phyloP scores from a whole-genome alignment of 2,797 vertebrate genomes.

The Pseudochaenichthys georgianus region DNA sequence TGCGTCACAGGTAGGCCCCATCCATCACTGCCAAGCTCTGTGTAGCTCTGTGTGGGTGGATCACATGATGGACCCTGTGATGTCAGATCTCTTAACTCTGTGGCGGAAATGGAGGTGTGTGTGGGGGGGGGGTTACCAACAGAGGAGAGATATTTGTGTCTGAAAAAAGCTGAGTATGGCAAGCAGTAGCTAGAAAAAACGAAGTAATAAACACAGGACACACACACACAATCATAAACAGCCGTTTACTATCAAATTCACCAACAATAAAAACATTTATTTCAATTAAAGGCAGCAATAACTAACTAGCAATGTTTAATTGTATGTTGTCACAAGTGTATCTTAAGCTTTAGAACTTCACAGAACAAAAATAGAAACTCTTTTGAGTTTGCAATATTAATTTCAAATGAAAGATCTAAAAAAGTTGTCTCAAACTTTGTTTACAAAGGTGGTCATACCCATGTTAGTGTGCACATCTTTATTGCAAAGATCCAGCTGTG shows the following conservation, averaged over 20 bases:
- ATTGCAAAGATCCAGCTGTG: no score
- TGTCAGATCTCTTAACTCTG: slow-evolving; percentile 64
- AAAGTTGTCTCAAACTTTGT: no score
- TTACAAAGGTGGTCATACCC: no score
- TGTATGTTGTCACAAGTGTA: no score
- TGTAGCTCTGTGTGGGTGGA: slow-evolving; percentile 74
- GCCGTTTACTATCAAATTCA: neutral
- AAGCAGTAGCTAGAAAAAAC: no score
- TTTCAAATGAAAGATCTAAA: no score
- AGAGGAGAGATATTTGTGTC: slow-evolving; percentile 65
- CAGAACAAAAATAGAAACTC: no score
- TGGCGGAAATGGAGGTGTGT: slow-evolving; percentile 66
- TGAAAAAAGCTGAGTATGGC: slow-evolving; percentile 32
- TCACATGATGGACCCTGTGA: slow-evolving; percentile 73
- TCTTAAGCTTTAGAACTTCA: no score
- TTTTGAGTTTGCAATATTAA: no score
- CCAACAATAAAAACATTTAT: neutral
- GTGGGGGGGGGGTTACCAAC: slow-evolving; percentile 45
- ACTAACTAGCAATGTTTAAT: neutral
- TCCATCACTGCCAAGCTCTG: slow-evolving; percentile 58
- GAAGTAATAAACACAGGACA: no score
- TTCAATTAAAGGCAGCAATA: neutral
- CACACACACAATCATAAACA: no score
- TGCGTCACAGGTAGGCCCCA: slow-evolving; percentile 80
- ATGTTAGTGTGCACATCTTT: no score